These are phyloP conservation scores for Oreocharis arfaki DNA, from an alignment of 2,113 vertebrate species.

Conservation along the genomic window DNA sequence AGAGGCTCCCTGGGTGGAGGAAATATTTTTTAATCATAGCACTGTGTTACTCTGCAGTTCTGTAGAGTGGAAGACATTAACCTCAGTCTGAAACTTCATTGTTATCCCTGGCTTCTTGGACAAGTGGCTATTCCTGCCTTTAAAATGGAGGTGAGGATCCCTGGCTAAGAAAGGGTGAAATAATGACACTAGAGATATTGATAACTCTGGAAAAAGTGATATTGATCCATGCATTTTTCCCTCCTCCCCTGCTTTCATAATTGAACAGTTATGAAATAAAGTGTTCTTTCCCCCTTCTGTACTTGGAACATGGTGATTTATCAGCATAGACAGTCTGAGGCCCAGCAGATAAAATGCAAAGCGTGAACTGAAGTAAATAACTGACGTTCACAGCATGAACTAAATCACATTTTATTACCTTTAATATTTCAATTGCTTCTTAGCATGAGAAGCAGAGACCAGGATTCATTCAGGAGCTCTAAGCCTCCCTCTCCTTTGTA, in stretches of 20 bases:
- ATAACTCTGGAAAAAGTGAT: conserved; percentile 7
- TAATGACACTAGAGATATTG: not conserved
- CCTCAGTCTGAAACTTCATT: not conserved
- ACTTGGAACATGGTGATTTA: conserved; percentile 51
- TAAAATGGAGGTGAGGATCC: not conserved
- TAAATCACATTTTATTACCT: conserved; percentile 61
- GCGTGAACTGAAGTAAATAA: conserved; percentile 55
- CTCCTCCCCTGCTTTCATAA: conserved; percentile 36
- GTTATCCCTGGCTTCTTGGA: not conserved
- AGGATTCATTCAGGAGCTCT: not conserved
- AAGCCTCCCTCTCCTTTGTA: not conserved
- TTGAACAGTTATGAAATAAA: conserved; percentile 56
- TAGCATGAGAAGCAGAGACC: conserved; percentile 29
- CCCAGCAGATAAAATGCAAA: conserved; percentile 61
- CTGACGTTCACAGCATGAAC: conserved; percentile 54
- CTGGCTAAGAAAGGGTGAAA: not conserved
- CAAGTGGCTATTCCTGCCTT: not conserved
- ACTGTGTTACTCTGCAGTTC: not conserved
- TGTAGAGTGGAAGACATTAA: not conserved
- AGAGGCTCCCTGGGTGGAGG: not conserved
- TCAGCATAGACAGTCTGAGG: conserved; percentile 46
- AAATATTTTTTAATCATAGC: not conserved
- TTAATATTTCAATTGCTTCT: conserved; percentile 64
- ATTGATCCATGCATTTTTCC: not conserved
- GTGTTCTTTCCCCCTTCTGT: conserved; percentile 15